phyloP scores from a whole-genome alignment of 2,888 invertebrate genomes.

The Cotesia congregata region DNA sequence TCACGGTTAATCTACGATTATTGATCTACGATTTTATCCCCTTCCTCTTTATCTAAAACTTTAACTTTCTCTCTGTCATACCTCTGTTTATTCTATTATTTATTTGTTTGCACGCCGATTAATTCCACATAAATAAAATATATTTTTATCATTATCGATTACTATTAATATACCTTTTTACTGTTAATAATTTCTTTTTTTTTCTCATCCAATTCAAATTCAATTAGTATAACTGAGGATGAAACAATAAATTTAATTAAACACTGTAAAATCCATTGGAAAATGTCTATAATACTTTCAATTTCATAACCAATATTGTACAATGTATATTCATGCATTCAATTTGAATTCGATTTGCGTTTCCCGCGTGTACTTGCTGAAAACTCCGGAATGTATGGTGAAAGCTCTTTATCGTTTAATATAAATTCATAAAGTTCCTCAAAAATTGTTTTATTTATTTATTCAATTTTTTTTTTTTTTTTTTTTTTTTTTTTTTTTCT shows the following conservation, averaged over 20 bases:
- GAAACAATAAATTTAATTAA: conserved; percentile 16
- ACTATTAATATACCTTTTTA: too few relatives aligned
- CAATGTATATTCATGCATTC: conserved; percentile 29
- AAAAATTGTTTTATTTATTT: not conserved
- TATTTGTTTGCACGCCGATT: too few relatives aligned
- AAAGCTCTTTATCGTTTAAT: not conserved
- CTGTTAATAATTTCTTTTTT: too few relatives aligned
- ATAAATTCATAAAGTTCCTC: not conserved
- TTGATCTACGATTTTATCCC: conserved; percentile 25
- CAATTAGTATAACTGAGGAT: not conserved
- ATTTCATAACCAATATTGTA: conserved; percentile 26
- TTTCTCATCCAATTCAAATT: conserved; percentile 1
- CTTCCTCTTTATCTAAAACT: conserved; percentile 8
- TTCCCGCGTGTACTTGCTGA: not conserved
- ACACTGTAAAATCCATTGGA: not conserved
- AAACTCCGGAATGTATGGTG: not conserved
- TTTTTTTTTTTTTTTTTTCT: not conserved
- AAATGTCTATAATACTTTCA: conserved; percentile 11
- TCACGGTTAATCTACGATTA: conserved; percentile 30
- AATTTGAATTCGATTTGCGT: conserved; percentile 25
- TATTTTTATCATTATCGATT: too few relatives aligned
- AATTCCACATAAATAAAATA: too few relatives aligned
- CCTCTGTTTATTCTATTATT: too few relatives aligned
- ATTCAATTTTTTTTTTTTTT: not conserved
- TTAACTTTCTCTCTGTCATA: not conserved